phyloP scores from a whole-genome alignment of 2,113 vertebrate genomes.

The Ciconia stormi region DNA sequence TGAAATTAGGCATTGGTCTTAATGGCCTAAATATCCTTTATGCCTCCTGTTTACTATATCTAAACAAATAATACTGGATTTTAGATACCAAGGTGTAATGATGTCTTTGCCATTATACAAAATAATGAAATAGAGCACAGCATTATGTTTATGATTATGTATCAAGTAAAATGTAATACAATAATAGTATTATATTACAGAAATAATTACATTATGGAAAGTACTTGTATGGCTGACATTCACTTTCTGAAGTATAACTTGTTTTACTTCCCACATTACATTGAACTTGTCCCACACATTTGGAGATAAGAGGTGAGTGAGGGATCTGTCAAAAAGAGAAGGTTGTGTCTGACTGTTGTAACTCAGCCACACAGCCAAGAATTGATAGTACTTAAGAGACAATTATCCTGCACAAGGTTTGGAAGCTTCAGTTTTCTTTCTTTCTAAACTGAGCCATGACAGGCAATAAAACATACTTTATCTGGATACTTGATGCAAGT shows the following conservation, averaged over 20 bases:
- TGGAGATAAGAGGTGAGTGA: background rate
- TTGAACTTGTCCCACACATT: background rate
- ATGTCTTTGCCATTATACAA: background rate
- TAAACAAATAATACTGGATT: background rate
- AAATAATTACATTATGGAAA: background rate
- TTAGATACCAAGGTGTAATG: background rate
- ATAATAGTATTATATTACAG: background rate
- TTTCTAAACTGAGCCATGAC: background rate
- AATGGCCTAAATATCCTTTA: background rate
- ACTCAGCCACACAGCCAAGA: background rate
- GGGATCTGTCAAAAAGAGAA: background rate
- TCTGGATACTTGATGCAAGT: background rate
- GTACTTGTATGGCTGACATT: background rate
- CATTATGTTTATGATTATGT: background rate
- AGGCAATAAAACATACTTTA: background rate
- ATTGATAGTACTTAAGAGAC: background rate
- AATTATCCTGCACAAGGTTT: background rate
- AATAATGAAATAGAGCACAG: background rate
- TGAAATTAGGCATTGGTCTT: background rate
- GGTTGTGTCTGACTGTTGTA: background rate
- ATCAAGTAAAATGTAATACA: background rate
- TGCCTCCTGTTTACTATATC: background rate
- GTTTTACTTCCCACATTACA: background rate
- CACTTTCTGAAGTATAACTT: background rate
- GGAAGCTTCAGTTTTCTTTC: background rate